phyloP scores from a whole-genome alignment of 1,140 invertebrate genomes.

The Sarcophaga bullata region DNA sequence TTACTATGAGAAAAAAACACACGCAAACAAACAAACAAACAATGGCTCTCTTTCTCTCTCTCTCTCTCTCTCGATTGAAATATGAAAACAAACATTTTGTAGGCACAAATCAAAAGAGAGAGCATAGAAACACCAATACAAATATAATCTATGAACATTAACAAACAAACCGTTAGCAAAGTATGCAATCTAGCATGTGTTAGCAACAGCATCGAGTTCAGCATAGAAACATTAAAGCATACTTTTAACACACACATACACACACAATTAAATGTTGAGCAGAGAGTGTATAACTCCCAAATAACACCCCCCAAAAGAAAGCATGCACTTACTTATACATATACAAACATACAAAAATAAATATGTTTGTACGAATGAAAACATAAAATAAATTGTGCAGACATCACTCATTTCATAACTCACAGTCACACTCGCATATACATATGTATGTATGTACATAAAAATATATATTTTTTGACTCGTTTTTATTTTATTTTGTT shows the following conservation, averaged over 20 bases:
- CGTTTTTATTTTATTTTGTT: not conserved
- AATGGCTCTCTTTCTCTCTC: not conserved
- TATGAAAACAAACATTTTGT: not conserved
- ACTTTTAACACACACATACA: slow-evolving; percentile 6
- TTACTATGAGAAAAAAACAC: not conserved
- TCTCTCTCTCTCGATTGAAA: not conserved
- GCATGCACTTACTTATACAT: too few relatives aligned
- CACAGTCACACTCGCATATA: not conserved
- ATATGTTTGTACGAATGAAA: too few relatives aligned
- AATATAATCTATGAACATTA: too few relatives aligned
- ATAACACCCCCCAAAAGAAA: too few relatives aligned
- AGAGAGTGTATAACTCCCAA: too few relatives aligned
- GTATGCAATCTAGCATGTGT: not conserved
- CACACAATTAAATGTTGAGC: not conserved
- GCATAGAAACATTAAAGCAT: not conserved
- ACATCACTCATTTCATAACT: slow-evolving; percentile 18
- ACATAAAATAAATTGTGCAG: slow-evolving; percentile 11
- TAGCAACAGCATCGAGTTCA: not conserved
- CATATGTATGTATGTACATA: not conserved
- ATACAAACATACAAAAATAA: not conserved
- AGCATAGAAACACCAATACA: too few relatives aligned
- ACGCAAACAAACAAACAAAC: not conserved
- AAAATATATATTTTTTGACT: not conserved
- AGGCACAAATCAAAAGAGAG: too few relatives aligned
- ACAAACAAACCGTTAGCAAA: not conserved